Percentiles rank a stretch among this genome's conserved stretches.
Conservation (phyloP, 2,797 vertebrate species). For the Siniperca undulata region DNA sequence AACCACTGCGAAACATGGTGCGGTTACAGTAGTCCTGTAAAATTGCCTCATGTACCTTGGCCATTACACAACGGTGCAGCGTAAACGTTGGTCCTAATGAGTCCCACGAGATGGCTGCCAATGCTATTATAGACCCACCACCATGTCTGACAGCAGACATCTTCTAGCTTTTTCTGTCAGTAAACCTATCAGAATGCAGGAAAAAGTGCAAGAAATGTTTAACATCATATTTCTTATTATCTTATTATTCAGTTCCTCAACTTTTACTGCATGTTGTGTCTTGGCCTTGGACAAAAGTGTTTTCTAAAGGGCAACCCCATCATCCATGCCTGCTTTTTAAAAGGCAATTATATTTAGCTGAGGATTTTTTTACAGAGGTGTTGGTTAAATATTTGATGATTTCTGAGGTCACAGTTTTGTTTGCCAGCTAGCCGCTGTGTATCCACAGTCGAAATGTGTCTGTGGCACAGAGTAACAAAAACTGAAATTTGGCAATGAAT, state of each 20-base stretch:
- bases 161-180: slow-evolving; percentile 36
- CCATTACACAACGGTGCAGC: slow-evolving; percentile 60
- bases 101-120: slow-evolving; percentile 70
- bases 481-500: neutral
- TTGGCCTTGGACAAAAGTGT: slow-evolving; percentile 32
- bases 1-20: slow-evolving; percentile 39
- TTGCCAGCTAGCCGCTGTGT: slow-evolving; percentile 5
- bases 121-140: slow-evolving; percentile 66
- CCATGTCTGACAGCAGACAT: slow-evolving; percentile 54
- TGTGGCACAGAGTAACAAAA: neutral
- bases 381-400: neutral
- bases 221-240: neutral
- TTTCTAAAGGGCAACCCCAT: slow-evolving; percentile 29
- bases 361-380: slow-evolving; percentile 2
- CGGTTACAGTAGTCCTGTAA: slow-evolving; percentile 55
- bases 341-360: slow-evolving; percentile 14
- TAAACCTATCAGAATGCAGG: slow-evolving; percentile 46
- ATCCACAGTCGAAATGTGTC: neutral
- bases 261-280: slow-evolving; percentile 8
- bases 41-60: slow-evolving; percentile 63
- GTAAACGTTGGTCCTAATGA: slow-evolving; percentile 70
- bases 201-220: slow-evolving; percentile 5
- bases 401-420: slow-evolving; percentile 25
- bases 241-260: too few relatives aligned
- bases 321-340: slow-evolving; percentile 24